Conservation (phyloP, 2,797 vertebrate species). For the Cichlasoma orientale region DNA sequence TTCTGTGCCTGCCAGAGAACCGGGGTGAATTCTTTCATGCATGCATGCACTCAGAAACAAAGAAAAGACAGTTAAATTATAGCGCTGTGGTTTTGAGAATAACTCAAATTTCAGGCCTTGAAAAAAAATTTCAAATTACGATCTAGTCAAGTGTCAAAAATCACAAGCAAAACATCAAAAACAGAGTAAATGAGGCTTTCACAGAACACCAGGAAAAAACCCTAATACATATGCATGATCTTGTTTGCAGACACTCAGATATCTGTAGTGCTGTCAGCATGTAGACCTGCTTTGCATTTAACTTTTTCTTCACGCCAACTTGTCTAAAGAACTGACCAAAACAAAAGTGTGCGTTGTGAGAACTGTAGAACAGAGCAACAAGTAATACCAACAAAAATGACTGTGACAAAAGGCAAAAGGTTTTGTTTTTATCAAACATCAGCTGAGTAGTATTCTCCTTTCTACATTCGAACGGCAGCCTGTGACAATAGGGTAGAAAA, state of each 20-base stretch:
- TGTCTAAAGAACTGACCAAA: neutral
- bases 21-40: neutral
- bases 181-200: neutral
- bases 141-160: constrained; percentile 5
- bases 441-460: neutral
- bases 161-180: neutral
- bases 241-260: neutral
- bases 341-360: too few species aligned
- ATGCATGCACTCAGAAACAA: neutral
- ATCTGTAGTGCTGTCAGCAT: neutral
- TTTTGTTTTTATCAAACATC: neutral
- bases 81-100: neutral
- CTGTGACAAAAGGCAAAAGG: too few species aligned
- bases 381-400: neutral
- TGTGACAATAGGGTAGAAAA: neutral
- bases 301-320: neutral
- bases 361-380: neutral
- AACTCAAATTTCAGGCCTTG: neutral
- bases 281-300: neutral
- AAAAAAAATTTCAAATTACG: neutral
- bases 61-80: neutral
- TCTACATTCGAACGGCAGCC: neutral
- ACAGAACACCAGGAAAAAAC: neutral
- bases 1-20: neutral
- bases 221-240: neutral